Evolutionary conservation across 2,888 invertebrate genomes (phyloP), one percentile per base, ranked within the genome.

Genomic region (Gymnoscelis rufifasciata): DNA sequence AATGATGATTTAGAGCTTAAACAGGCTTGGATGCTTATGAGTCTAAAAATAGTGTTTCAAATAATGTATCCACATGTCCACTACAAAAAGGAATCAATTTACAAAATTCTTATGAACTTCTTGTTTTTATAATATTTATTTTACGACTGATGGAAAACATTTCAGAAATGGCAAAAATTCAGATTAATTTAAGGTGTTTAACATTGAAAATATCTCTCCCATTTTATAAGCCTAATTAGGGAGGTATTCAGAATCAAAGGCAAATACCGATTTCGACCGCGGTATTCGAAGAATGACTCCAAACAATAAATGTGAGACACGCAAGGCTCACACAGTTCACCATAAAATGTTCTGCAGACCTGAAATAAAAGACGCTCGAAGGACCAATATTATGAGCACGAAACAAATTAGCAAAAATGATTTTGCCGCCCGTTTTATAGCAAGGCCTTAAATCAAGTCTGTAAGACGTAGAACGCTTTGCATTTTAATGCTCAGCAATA

Each of bases 311-410:
- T 57, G 59, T 60, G 59, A 64, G 62, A 67, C 69, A 70, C 68
- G 69, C 69, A 67, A 71, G 56, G 63, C 67, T 68, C 68, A 68
- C 65, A 66, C 70, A 66, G 70, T 73, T 65, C 66, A 68, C 70
- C 74, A 71, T 75, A 76, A 78, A 77, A 74, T 70, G 66, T 64
- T 71, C 70, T 62, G 65, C 72, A 67, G 66, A 62, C 63, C 64
- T 71, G 61, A 70, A 71, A 71, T 73, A 77, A 78, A 75, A 74
- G 64, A 63, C 66, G 62, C 58, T 60, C 53, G 64, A 69, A 69
- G 66, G 58, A 60, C 63, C 68, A 70, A 68, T 66, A 65, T 66
- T 68, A 65, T 66, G 62, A 64, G 61, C 62, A 65, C 66, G 64
- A 68, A 70, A 68, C 64, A 70, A 67, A 71, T 69, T 62, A 67